Evolutionary conservation across 2,888 invertebrate species (phyloP), one percentile per base, ranked within the genome.

Genomic region (Odontothrips loti): DNA sequence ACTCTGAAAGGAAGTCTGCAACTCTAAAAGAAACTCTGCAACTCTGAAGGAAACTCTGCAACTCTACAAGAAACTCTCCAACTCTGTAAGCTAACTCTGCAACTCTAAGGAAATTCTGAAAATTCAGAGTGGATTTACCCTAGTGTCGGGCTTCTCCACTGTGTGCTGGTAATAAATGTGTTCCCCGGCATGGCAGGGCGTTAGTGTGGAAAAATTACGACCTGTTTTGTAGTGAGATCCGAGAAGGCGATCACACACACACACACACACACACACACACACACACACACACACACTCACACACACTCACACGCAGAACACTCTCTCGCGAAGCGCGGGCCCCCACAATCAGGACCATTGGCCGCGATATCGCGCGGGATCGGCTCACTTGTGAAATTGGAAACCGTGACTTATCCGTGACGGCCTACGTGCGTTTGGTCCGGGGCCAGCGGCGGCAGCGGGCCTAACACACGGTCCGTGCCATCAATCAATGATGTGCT

Each of bases 141-240:
- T n/a, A n/a, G n/a, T n/a, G n/a, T 2, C 34, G 34, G 34, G 34
- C 34, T 6, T 43, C 34, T 43, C 34, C 3, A 43, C 6, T 43
- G 34, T 43, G 34, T 43, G 34, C 34, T 43, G 3, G 34, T 43
- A 43, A 43, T 43, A 43, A 43, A 43, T 43, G 34, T 43, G 34
- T 43, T 43, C 34, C 3, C 34, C 23, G 68, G n/a, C 68, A 11
- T 23, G 68, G 23, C 68, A n/a, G 58, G 68, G 23, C 68, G 68
- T 23, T 75, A 75, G 68, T 27, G 68, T 23, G 68, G 68, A 75
- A 75, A 75, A 75, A 75, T 75, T 75, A 75, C 68, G 68, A 75
- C 68, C 68, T 75, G 68, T 75, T 75, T 75, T 75, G 68, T 75
- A 75, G 68, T 75, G 27, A 75, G 68, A 75, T 75, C 23, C 6